Evolutionary conservation across 2,113 vertebrate species (phyloP).

Genomic region (Cathartes aura): DNA sequence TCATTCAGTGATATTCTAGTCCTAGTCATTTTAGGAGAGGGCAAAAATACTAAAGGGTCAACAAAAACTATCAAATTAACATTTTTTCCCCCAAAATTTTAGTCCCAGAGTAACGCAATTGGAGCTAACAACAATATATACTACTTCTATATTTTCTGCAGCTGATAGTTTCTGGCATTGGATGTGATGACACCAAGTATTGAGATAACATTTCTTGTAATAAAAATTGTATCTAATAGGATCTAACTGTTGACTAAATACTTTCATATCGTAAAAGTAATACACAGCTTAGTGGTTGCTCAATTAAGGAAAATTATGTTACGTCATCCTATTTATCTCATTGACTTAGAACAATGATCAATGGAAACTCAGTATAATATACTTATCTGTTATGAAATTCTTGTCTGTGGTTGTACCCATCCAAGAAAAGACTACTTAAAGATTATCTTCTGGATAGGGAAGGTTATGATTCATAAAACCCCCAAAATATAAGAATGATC

Average conservation of each 20-base stretch:
- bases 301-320: neutral
- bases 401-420: neutral
- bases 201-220: neutral
- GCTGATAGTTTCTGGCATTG: neutral
- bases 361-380: neutral
- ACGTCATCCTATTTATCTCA: neutral
- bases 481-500: neutral
- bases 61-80: neutral
- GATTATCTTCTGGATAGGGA: neutral
- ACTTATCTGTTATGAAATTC: neutral
- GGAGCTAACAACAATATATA: neutral
- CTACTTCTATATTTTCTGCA: neutral
- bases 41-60: neutral
- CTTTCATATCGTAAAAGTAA: neutral
- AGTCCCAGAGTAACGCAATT: neutral
- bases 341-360: neutral
- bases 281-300: neutral
- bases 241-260: neutral
- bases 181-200: neutral
- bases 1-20: neutral
- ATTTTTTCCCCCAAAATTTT: rapidly evolving
- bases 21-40: neutral
- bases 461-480: neutral
- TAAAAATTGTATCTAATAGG: neutral
- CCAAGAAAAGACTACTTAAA: neutral